Percentiles rank a stretch among this genome's conserved stretches.
Evolutionary conservation across 2,888 invertebrate genomes (phyloP).

Genomic region (Lithophane ornitopus): DNA sequence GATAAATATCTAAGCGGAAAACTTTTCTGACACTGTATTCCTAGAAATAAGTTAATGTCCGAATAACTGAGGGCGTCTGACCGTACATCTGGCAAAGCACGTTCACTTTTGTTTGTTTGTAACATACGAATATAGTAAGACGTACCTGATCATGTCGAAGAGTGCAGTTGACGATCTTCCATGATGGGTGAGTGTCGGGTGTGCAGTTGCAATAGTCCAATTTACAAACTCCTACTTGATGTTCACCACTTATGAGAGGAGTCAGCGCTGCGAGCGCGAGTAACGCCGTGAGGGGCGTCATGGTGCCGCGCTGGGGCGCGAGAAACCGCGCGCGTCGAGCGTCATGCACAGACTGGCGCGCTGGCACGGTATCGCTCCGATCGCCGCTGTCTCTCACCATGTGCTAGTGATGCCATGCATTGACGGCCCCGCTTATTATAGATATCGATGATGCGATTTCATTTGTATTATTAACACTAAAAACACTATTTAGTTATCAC

Average conservation of each 20-base stretch:
- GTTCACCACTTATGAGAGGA: slow-evolving; percentile 73
- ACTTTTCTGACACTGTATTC: slow-evolving; percentile 56
- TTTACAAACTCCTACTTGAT: slow-evolving; percentile 85
- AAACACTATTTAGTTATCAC: slow-evolving; percentile 67
- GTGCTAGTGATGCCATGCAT: slow-evolving; percentile 77
- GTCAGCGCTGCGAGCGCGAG: slow-evolving; percentile 89
- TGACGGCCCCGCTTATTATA: slow-evolving; percentile 76
- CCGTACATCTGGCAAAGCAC: slow-evolving; percentile 70
- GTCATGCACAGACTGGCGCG: slow-evolving; percentile 81
- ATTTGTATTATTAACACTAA: slow-evolving; percentile 71
- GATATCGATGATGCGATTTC: slow-evolving; percentile 82
- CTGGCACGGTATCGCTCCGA: slow-evolving; percentile 57
- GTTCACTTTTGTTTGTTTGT: slow-evolving; percentile 74
- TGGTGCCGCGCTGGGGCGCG: slow-evolving; percentile 85
- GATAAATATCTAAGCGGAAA: slow-evolving; percentile 27
- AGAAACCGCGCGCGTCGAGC: slow-evolving; percentile 79
- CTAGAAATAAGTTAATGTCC: slow-evolving; percentile 60
- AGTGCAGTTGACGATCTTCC: slow-evolving; percentile 92
- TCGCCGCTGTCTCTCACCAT: slow-evolving; percentile 68
- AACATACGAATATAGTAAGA: slow-evolving; percentile 68
- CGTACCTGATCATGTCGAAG: slow-evolving; percentile 91
- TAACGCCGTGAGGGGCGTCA: slow-evolving; percentile 79
- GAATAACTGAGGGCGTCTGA: slow-evolving; percentile 58
- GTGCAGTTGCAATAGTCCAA: slow-evolving; percentile 91
- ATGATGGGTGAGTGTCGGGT: slow-evolving; percentile 89